Conservation (phyloP, 2,113 vertebrate genomes). For the Drymodes brunneopygia region DNA sequence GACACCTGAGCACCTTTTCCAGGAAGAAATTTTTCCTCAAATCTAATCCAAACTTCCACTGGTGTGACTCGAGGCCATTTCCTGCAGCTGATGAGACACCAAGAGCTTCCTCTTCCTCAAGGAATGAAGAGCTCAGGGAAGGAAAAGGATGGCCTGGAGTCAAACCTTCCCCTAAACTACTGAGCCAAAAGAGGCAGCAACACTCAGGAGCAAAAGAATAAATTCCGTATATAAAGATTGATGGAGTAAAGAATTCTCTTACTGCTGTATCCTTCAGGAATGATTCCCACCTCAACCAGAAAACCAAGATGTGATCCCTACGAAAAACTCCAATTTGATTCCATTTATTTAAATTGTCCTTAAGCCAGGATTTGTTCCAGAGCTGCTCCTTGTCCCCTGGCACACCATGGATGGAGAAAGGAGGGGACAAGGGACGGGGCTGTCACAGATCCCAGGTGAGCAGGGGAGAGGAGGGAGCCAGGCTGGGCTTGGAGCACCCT, state of each 20-base stretch:
- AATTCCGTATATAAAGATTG: background rate
- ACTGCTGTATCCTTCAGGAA: background rate
- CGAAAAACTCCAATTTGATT: background rate
- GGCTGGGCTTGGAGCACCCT: background rate
- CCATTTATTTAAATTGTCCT: background rate
- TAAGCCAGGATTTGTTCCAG: background rate
- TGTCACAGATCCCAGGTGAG: fast-evolving
- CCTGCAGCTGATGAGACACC: background rate
- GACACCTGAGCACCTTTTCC: background rate
- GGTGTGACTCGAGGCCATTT: background rate
- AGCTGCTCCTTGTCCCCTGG: background rate
- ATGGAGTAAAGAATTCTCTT: background rate
- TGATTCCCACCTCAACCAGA: background rate
- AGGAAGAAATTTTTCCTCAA: background rate
- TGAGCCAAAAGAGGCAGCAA: background rate
- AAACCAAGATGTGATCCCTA: background rate
- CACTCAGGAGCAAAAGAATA: background rate
- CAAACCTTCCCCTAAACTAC: background rate
- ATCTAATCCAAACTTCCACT: background rate
- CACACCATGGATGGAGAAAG: fast-evolving
- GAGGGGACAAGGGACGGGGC: background rate
- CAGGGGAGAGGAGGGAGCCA: background rate
- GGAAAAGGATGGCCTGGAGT: background rate
- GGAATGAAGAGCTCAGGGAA: fast-evolving
- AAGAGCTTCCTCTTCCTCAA: background rate